Base-by-base conservation (phyloP, 1,140 invertebrate genomes). In the Halyomorpha halys region DNA sequence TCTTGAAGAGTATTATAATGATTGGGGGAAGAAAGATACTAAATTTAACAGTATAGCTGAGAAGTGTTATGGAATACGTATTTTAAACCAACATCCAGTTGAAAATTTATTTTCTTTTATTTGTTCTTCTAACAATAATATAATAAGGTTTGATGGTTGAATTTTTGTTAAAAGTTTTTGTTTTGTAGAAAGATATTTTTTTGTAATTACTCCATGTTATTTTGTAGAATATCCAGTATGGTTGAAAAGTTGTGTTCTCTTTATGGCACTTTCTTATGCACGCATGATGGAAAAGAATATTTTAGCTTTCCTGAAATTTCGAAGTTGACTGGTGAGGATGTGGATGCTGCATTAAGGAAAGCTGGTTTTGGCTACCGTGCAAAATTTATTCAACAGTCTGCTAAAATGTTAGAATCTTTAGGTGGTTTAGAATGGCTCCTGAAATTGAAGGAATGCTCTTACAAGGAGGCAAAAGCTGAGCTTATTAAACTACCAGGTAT, bases 121-220 rank as follows among this genome's bases (percentile, higher is more conserved):
- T 68, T 98, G 95, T 74, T 97, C 94, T 62, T 91, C 94, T 65
- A 98, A 98, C 73, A 98, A 98, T 75, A 90, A 98, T 71, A 97
- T 98, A 61, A 79, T 80, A 65, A 83, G 91, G 84, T 94, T 76
- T 74, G 65, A 65, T 65, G 18, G 4, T 61, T 3, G 16, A 19
- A 27, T 16, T 34, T 34, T 34, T 34, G 13, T 19, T 61, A 3
- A 15, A 4, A 39, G 4, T 34, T 39, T 34, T 60, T 27, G 2
- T 2, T 23, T 9, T 5, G n/a, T 44, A 45, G 34, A 1, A 44
- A 27, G 1, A 30, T 21, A 3, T 45, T 5, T 2, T 61, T 4
- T 45, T 65, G 16, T 63, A 3, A 34, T 34, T 9, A 16, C 27
- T 11, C 39, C 34, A 23, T 61, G 3, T 54, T 44, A 16, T 61